These are phyloP conservation scores for Drosophila kepulauana DNA, from an alignment of 1,140 invertebrate species.

Conservation along the genomic window DNA sequence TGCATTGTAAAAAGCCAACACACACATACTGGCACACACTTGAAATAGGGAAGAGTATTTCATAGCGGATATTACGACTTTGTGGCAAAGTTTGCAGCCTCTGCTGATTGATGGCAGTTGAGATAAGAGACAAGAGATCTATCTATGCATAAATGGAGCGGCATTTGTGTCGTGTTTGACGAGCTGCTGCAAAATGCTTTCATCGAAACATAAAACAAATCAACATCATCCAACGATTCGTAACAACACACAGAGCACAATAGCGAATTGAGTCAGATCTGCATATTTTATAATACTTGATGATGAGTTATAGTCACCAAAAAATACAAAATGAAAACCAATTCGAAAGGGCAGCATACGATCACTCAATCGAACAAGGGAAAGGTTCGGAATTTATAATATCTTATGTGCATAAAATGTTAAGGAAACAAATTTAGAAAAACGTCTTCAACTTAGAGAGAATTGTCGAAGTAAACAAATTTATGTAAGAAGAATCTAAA, in stretches of 20 bases:
- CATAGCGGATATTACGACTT: constrained; percentile 2
- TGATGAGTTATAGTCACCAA: constrained; percentile 1
- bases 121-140: too few relatives aligned
- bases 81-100: background rate
- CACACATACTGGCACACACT: background rate
- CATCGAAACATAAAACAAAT: background rate
- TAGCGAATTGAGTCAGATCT: background rate
- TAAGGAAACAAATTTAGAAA: too few relatives aligned
- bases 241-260: background rate
- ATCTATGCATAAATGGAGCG: too few relatives aligned
- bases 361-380: too few relatives aligned
- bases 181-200: constrained; percentile 2
- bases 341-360: background rate
- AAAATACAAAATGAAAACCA: background rate
- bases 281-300: constrained; percentile 1
- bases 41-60: constrained; percentile 27
- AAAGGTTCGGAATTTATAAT: too few relatives aligned
- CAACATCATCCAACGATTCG: background rate
- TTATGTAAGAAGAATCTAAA: too few relatives aligned
- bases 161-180: too few relatives aligned
- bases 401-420: too few relatives aligned
- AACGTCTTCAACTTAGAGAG: too few relatives aligned
- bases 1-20: constrained; percentile 22
- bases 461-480: too few relatives aligned
- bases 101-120: too few relatives aligned